Conservation (phyloP, 2,888 invertebrate genomes). For the Anagyrus pseudococci region DNA sequence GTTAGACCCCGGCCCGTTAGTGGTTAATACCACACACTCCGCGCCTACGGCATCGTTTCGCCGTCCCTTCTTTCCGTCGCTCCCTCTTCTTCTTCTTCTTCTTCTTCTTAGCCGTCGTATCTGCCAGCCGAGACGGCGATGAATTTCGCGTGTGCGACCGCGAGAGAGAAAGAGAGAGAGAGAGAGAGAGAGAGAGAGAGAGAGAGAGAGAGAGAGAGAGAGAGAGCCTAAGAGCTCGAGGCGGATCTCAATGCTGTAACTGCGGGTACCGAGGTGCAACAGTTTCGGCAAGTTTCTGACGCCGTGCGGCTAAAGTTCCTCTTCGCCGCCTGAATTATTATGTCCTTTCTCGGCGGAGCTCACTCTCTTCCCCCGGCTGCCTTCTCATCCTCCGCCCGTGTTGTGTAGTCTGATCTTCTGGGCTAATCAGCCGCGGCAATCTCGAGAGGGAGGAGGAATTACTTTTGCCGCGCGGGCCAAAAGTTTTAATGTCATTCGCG, state of each 20-base stretch:
- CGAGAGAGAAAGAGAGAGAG: no score
- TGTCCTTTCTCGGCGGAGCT: background rate
- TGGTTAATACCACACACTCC: no score
- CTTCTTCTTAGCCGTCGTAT: no score
- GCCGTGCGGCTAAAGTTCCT: conserved; percentile 5
- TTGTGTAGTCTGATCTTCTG: background rate
- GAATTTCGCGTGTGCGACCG: background rate
- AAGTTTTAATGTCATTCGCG: background rate
- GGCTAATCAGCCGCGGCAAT: conserved; percentile 5
- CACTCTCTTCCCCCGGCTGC: background rate
- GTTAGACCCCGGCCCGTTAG: no score
- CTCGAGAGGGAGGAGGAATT: background rate
- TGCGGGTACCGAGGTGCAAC: background rate
- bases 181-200: no score
- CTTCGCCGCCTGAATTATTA: conserved; percentile 20
- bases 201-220: no score
- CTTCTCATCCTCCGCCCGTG: no score
- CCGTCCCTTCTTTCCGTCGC: no score
- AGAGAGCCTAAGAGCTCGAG: background rate
- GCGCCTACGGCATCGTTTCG: no score
- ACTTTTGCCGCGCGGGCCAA: background rate
- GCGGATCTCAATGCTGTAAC: background rate
- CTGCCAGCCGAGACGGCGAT: no score
- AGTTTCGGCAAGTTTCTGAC: background rate
- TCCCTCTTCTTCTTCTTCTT: no score